Conservation (phyloP, 53 echinoderm and acorn worm species). For the Temnopleurus reevesii region DNA sequence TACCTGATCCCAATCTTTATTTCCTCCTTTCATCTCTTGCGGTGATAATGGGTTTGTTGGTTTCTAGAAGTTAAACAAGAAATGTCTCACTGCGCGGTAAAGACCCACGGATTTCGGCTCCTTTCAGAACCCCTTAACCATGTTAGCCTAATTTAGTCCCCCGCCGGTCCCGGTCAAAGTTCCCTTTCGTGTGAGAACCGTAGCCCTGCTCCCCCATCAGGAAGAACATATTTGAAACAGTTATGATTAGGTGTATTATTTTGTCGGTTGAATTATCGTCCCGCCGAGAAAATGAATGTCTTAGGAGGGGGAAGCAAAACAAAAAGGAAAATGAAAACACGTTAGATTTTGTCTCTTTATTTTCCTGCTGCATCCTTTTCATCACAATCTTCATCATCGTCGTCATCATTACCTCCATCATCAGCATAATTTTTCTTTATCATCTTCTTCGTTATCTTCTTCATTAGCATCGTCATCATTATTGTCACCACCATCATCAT, state of each 20-base stretch:
- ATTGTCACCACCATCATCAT: no score
- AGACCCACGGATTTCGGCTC: conserved; percentile 32
- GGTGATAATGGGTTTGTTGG: conserved; percentile 30
- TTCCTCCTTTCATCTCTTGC: conserved; percentile 11
- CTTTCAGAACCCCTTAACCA: conserved; percentile 25
- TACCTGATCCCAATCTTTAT: conserved; percentile 15
- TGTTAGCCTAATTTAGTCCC: conserved; percentile 17
- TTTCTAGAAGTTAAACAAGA: conserved; percentile 1
- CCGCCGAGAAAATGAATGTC: not conserved
- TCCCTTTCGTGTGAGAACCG: conserved; percentile 20
- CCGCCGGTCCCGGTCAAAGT: conserved; percentile 12
- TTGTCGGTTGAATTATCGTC: not conserved
- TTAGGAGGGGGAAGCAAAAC: no score
- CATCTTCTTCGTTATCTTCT: no score
- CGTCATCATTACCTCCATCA: no score
- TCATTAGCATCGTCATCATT: no score
- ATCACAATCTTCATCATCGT: no score
- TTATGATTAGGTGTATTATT: not conserved
- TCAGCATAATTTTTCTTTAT: no score
- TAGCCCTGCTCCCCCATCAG: not conserved
- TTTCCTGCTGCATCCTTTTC: no score
- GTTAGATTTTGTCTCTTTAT: no score
- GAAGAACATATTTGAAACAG: not conserved
- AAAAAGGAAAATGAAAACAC: no score
- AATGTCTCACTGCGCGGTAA: conserved; percentile 34